phyloP scores from a whole-genome alignment of 2,113 vertebrate genomes.

The Corythaixoides concolor region DNA sequence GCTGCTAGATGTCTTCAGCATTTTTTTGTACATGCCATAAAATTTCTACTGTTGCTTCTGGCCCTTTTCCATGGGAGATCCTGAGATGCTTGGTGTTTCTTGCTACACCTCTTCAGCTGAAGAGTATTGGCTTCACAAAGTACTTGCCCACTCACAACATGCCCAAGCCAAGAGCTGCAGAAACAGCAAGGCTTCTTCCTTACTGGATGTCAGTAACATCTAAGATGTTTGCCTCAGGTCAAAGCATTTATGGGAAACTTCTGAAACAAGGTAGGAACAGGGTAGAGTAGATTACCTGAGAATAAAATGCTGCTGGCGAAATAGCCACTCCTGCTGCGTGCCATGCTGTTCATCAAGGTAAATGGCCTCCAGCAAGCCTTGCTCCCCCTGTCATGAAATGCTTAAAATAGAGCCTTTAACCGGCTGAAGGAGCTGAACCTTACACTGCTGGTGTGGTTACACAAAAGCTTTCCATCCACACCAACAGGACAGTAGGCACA shows the following conservation, averaged over 20 bases:
- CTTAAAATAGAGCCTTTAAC: not conserved
- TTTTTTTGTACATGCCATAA: not conserved
- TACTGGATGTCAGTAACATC: rapidly evolving
- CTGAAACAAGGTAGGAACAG: not conserved
- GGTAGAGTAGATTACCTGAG: not conserved
- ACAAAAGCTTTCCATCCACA: not conserved
- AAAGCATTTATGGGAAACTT: not conserved
- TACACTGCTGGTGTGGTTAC: rapidly evolving
- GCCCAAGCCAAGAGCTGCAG: not conserved
- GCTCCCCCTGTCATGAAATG: rapidly evolving
- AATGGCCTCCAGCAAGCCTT: not conserved
- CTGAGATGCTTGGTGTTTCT: not conserved
- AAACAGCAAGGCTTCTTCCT: not conserved
- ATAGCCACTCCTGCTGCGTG: not conserved
- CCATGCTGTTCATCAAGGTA: not conserved
- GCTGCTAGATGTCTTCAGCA: not conserved
- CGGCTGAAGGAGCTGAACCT: not conserved
- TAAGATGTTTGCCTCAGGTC: not conserved
- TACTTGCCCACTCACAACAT: rapidly evolving
- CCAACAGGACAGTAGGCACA: not conserved
- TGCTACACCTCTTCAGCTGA: not conserved
- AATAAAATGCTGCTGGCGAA: not conserved
- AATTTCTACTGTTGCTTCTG: not conserved
- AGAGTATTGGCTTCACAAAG: not conserved
- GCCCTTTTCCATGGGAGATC: not conserved